A percentile compares a stretch with the other conserved stretches of the same genome.
phyloP scores from a whole-genome alignment of 2,888 invertebrate genomes.

The Anoplius nigerrimus region DNA sequence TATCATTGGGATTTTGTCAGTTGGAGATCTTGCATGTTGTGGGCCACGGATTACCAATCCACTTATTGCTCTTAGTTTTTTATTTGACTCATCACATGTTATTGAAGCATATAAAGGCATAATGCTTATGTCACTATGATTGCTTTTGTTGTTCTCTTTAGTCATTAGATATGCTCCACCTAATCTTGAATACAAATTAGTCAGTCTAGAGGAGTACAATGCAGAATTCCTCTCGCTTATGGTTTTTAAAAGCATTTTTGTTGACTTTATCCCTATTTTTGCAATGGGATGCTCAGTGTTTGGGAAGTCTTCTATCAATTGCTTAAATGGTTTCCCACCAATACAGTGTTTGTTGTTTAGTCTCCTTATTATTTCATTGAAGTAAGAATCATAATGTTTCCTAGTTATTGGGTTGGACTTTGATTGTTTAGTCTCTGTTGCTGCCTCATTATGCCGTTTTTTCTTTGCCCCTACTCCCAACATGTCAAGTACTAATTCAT shows the following conservation, averaged over 20 bases:
- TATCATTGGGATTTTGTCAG: neutral
- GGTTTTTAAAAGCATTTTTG: neutral
- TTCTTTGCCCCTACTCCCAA: neutral
- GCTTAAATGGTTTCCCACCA: neutral
- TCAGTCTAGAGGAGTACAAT: neutral
- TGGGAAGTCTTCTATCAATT: neutral
- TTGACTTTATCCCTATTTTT: neutral
- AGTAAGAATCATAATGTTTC: neutral
- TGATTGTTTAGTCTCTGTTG: neutral
- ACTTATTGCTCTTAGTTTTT: neutral
- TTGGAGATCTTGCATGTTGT: neutral
- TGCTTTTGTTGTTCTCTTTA: neutral
- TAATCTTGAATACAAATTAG: neutral
- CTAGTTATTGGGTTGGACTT: neutral
- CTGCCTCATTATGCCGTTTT: neutral
- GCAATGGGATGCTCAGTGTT: neutral
- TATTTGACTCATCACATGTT: neutral
- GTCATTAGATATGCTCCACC: neutral
- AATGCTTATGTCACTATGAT: neutral
- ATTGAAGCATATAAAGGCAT: neutral
- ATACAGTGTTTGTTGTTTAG: neutral
- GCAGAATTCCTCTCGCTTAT: neutral
- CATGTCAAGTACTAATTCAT: neutral
- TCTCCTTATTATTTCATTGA: neutral
- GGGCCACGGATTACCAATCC: neutral